Conservation (phyloP, 2,797 vertebrate species). For the Carduelis carduelis region DNA sequence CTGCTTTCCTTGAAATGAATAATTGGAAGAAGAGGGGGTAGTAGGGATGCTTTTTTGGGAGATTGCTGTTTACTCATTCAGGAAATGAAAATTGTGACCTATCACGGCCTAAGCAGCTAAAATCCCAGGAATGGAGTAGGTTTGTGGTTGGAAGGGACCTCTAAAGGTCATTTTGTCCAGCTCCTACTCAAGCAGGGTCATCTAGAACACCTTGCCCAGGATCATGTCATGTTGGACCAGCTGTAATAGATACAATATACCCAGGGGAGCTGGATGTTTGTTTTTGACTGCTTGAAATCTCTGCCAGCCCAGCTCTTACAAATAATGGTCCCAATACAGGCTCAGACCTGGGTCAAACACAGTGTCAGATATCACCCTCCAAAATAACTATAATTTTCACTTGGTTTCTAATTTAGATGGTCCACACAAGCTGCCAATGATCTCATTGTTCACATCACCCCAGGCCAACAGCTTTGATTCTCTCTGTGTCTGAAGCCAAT, state of each 20-base stretch:
- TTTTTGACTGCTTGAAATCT: not conserved
- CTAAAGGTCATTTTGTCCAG: not conserved
- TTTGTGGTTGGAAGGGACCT: not conserved
- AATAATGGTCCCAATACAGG: not conserved
- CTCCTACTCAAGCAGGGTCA: not conserved
- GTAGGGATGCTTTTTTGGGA: not conserved
- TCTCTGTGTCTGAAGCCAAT: not conserved
- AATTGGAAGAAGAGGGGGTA: not conserved
- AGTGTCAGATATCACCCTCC: not conserved
- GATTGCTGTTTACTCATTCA: not conserved
- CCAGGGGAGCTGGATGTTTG: fast-evolving
- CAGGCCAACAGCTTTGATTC: not conserved
- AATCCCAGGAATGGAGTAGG: not conserved
- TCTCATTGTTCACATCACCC: not conserved
- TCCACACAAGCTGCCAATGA: not conserved
- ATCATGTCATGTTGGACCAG: not conserved
- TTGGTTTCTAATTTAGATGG: not conserved
- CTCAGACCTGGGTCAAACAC: not conserved
- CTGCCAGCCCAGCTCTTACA: not conserved
- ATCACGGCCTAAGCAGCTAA: not conserved
- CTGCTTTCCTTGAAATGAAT: not conserved
- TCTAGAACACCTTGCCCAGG: not conserved
- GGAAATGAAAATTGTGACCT: not conserved
- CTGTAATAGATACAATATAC: not conserved
- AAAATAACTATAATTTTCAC: not conserved